Evolutionary conservation across 2,888 invertebrate species (phyloP).

Genomic region (Hartigia nigra): DNA sequence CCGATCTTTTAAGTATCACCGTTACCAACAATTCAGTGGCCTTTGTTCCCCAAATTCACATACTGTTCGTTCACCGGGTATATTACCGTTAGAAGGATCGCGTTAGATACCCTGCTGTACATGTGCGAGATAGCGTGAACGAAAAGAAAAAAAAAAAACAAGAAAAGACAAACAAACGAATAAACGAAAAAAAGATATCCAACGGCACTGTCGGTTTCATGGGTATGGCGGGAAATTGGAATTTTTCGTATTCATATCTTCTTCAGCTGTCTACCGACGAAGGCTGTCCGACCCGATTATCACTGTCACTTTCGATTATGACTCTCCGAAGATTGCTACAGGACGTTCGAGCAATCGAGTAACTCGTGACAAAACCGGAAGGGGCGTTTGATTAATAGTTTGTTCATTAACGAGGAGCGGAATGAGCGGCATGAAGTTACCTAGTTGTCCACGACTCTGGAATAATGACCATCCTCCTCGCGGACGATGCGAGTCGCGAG

Average conservation of each 20-base stretch:
- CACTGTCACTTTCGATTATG: too few relatives aligned
- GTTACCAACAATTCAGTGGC: neutral
- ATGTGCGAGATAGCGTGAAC: neutral
- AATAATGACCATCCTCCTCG: slow-evolving; percentile 19
- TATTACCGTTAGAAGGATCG: neutral
- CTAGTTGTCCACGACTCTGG: slow-evolving; percentile 22
- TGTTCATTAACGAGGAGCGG: slow-evolving; percentile 38
- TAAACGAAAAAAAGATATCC: neutral
- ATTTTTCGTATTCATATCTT: neutral
- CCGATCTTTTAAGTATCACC: neutral
- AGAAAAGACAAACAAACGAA: neutral
- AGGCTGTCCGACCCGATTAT: too few relatives aligned
- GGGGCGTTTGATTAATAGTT: slow-evolving; percentile 40
- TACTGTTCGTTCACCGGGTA: neutral
- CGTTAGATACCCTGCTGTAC: neutral
- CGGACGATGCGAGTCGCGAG: slow-evolving; percentile 8
- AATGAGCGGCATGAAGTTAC: slow-evolving; percentile 8
- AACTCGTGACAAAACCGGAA: slow-evolving; percentile 34
- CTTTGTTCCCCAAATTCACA: neutral
- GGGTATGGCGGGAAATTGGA: neutral
- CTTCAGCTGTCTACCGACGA: neutral
- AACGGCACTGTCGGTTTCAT: neutral
- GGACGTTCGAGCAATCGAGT: neutral
- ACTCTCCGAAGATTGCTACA: neutral
- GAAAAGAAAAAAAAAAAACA: neutral